Evolutionary conservation across 23 tunicate species (phyloP).

Genomic region (Pegea sp.): DNA sequence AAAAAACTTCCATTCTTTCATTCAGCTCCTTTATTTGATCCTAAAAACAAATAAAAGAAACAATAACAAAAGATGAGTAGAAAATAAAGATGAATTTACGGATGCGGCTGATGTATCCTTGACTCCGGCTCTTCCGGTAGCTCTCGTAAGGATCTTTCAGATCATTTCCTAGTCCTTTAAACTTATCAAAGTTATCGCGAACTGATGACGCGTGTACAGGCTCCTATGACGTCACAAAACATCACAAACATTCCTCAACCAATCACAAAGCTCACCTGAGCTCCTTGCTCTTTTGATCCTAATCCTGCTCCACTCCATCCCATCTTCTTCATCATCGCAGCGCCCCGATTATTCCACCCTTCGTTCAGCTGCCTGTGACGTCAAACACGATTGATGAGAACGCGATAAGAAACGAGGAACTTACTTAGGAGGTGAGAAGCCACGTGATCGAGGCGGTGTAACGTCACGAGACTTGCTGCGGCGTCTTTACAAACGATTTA

Average conservation of each 20-base stretch:
- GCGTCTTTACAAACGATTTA: background rate
- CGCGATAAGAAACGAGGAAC: background rate
- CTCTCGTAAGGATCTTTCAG: constrained; percentile 76
- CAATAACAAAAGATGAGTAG: no score
- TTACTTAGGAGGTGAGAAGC: background rate
- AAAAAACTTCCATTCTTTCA: no score
- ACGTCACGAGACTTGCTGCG: background rate
- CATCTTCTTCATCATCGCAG: constrained; percentile 77
- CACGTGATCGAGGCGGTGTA: background rate
- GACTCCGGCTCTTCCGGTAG: constrained; percentile 65
- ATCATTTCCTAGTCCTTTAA: constrained; percentile 86
- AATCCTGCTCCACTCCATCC: constrained; percentile 97
- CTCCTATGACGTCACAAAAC: constrained; percentile 30
- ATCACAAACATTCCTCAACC: no score
- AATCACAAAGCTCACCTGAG: constrained; percentile 15
- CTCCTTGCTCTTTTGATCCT: constrained; percentile 72
- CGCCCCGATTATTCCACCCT: constrained; percentile 70
- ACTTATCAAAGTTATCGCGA: constrained; percentile 77
- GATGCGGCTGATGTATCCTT: constrained; percentile 61
- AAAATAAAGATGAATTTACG: no score
- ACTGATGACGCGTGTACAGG: constrained; percentile 60
- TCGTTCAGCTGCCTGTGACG: constrained; percentile 3
- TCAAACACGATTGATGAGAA: background rate
- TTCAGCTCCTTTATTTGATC: no score
- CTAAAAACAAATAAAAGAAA: no score